A percentile compares a stretch with the other conserved stretches of the same genome.
Conservation (phyloP, 2,888 invertebrate genomes). For the Alentia gelatinosa region DNA sequence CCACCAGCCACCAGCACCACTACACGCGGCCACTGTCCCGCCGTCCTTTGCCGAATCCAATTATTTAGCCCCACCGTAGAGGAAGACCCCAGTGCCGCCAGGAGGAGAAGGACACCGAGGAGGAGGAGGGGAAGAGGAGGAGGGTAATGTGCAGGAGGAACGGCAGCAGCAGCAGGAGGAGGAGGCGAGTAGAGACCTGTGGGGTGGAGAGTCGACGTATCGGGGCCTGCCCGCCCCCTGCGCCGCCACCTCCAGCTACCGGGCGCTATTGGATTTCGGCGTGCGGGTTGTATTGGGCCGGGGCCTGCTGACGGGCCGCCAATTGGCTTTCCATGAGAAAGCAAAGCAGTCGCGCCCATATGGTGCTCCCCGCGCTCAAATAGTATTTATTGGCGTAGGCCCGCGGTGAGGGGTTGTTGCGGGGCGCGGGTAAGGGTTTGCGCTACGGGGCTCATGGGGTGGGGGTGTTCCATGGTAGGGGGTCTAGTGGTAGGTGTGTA, state of each 20-base stretch:
- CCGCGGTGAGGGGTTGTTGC: not conserved
- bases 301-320: slow-evolving; percentile 4
- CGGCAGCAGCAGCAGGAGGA: not conserved
- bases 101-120: not conserved
- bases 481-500: not conserved
- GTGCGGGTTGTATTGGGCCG: not conserved
- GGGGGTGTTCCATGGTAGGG: not conserved
- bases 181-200: not conserved
- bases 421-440: not conserved
- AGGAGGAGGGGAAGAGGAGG: too few species aligned
- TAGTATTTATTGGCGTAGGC: slow-evolving; percentile 33
- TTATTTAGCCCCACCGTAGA: not conserved
- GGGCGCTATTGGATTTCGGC: not conserved
- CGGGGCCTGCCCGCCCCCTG: not conserved
- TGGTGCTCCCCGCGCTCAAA: slow-evolving; percentile 23
- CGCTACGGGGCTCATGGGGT: not conserved
- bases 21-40: not conserved
- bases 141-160: too few species aligned
- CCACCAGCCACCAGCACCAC: not conserved
- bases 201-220: not conserved
- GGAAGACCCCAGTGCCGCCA: not conserved
- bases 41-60: not conserved
- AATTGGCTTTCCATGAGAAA: slow-evolving; percentile 47
- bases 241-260: not conserved
- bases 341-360: slow-evolving; percentile 21